Base-by-base conservation (phyloP, 2,888 invertebrate genomes). In the Choreutis nemorana region DNA sequence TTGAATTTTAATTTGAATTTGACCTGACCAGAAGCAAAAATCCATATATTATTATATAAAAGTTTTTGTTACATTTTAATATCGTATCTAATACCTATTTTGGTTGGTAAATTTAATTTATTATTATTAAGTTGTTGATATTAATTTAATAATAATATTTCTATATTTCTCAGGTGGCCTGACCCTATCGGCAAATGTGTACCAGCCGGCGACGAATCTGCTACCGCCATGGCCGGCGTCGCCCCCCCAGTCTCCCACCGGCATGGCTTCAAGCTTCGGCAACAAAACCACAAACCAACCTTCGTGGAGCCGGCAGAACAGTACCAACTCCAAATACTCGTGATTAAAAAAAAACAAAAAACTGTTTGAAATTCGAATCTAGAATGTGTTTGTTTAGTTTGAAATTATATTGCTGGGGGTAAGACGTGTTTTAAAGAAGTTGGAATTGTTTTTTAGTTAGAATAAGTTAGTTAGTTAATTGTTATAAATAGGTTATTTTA, bases 121-220 rank as follows among this genome's bases (percentile, higher is more conserved):
- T 18, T 18, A 6, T 18, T 5, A 6, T 18, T 6, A 6, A 6
- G 18, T 18, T 18, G 5, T 6, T 18, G 8, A 18, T 18, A 6
- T 5, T 18, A 5, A 8, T 18, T n/a, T n/a, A n/a, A n/a, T n/a
- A n/a, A n/a, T n/a, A n/a, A n/a, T n/a, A n/a, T n/a, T n/a, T n/a
- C n/a, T n/a, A n/a, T n/a, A n/a, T n/a, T n/a, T n/a, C n/a, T 3
- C 63, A 78, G 77, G 44, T 36, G 65, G 55, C 6, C 54, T 58
- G 40, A 29, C 55, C 6, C 58, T 70, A 56, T 60, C 66, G 4
- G 78, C 78, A 0, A 58, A 41, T 18, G 67, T 77, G 3, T 78
- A 66, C 54, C 75, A 75, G 2, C 73, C 58, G n/a, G 77, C 78
- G 0, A 73, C 77, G 0, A 78, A 78, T 32, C 53, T 75, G 9